Evolutionary conservation across 2,113 vertebrate genomes (phyloP).

Genomic region (Neoarius graeffei): DNA sequence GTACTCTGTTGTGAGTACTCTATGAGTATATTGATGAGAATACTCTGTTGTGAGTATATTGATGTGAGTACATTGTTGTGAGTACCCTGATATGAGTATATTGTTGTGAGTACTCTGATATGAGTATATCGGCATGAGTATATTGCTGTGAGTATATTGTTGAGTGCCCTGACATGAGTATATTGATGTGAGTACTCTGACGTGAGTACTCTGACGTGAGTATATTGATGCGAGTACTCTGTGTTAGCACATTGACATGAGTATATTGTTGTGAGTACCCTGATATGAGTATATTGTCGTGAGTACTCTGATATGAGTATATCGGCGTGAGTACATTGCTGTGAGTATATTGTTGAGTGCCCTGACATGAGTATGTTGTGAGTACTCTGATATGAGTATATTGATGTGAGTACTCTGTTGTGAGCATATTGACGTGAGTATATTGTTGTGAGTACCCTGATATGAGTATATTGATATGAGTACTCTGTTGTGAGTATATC

Average conservation of each 20-base stretch:
- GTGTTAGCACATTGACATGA: too few relatives aligned
- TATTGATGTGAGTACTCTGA: too few relatives aligned
- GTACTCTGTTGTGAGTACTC: too few relatives aligned
- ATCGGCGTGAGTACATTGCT: too few relatives aligned
- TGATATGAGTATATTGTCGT: too few relatives aligned
- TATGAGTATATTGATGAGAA: neutral
- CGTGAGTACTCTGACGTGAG: neutral
- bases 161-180: too few relatives aligned
- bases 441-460: rapidly evolving
- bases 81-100: too few relatives aligned
- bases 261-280: neutral
- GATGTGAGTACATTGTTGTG: neutral
- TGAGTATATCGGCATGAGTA: neutral
- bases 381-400: neutral
- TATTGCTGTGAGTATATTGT: neutral
- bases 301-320: neutral
- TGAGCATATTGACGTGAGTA: too few relatives aligned
- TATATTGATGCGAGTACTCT: neutral
- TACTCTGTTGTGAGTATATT: neutral
- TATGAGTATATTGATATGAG: neutral
- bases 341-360: too few relatives aligned
- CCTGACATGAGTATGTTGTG: too few relatives aligned
- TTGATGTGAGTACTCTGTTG: too few relatives aligned
- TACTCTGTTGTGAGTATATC: too few relatives aligned
- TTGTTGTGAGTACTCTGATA: neutral